A percentile compares a stretch with the other conserved stretches of the same genome.
These are phyloP conservation scores for Cephus rjabovi DNA, from an alignment of 2,888 invertebrate species.

Conservation along the genomic window DNA sequence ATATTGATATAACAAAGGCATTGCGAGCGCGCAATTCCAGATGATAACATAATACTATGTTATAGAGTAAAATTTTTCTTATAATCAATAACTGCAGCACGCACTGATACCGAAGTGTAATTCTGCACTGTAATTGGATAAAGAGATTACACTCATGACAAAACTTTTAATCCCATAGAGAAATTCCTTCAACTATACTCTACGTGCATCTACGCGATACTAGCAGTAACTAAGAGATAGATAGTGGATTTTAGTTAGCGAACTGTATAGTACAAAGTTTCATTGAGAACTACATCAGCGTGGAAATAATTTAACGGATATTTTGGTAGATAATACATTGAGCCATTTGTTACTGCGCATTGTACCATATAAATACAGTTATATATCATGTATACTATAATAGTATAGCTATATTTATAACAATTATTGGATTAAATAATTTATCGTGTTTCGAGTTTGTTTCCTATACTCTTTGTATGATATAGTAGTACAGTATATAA, in stretches of 20 bases:
- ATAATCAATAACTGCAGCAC: not conserved
- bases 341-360: not conserved
- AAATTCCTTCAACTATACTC: not conserved
- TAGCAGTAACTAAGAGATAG: not conserved
- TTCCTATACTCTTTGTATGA: no score
- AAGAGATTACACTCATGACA: not conserved
- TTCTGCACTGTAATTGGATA: not conserved
- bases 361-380: no score
- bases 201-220: not conserved
- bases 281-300: not conserved
- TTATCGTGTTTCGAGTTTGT: no score
- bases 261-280: not conserved
- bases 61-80: not conserved
- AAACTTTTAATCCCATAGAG: not conserved
- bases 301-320: not conserved
- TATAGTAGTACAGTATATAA: no score
- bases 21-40: not conserved
- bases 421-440: not conserved
- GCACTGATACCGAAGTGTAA: not conserved
- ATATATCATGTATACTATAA: no score
- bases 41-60: not conserved
- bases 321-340: not conserved
- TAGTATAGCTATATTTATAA: not conserved
- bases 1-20: not conserved
- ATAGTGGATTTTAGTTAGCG: not conserved